A percentile compares a stretch with the other conserved stretches of the same genome.
Evolutionary conservation across 2,888 invertebrate species (phyloP).

Genomic region (Caenorhabditis sulstoni): DNA sequence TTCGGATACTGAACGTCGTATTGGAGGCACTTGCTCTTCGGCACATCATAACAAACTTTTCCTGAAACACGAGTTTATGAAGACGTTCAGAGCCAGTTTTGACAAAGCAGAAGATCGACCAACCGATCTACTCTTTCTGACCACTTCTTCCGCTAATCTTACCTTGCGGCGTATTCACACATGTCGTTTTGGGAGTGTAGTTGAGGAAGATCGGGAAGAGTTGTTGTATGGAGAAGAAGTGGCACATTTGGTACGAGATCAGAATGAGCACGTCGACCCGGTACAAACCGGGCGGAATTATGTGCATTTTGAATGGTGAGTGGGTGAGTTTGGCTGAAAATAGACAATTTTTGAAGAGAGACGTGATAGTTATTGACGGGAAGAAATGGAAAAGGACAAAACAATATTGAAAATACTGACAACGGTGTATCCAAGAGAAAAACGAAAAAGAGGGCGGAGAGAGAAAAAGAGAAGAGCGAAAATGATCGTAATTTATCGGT

Average conservation of each 20-base stretch:
- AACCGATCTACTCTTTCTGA: constrained; percentile 84
- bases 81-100: too few species aligned
- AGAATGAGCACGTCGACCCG: constrained; percentile 68
- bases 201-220: constrained; percentile 72
- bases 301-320: constrained; percentile 37
- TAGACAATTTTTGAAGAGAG: neutral
- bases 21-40: constrained; percentile 66
- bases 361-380: neutral
- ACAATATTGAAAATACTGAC: constrained; percentile 6
- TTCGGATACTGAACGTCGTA: constrained; percentile 57
- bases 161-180: constrained; percentile 51
- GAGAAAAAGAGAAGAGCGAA: neutral
- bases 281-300: constrained; percentile 60
- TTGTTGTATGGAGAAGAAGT: constrained; percentile 71
- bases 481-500: constrained; percentile 33
- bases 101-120: neutral
- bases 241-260: constrained; percentile 68
- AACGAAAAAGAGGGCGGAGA: neutral
- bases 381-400: constrained; percentile 12
- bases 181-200: constrained; percentile 69
- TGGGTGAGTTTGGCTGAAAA: constrained; percentile 23
- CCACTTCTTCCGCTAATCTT: neutral
- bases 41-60: constrained; percentile 63
- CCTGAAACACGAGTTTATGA: constrained; percentile 80
- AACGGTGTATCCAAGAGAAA: constrained; percentile 26